These are phyloP conservation scores for Netelia inedita DNA, from an alignment of 2,888 invertebrate species.

Conservation along the genomic window DNA sequence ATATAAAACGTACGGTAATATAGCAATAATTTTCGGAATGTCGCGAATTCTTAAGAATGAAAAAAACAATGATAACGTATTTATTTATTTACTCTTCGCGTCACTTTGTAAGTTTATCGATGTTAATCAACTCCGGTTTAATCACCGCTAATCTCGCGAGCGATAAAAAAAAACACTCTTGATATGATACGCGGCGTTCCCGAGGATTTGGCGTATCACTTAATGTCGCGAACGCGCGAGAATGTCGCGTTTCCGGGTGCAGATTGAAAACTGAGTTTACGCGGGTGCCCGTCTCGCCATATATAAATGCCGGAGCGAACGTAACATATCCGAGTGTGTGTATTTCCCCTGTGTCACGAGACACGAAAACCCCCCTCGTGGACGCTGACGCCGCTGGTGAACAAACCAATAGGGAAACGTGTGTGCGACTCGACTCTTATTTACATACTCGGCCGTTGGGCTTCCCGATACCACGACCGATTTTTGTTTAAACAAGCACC, in stretches of 20 bases:
- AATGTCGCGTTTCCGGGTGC: slow-evolving; percentile 65
- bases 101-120: neutral
- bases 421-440: slow-evolving; percentile 44
- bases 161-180: slow-evolving; percentile 14
- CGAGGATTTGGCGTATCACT: slow-evolving; percentile 30
- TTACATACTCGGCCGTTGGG: slow-evolving; percentile 58
- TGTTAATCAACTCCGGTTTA: neutral
- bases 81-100: neutral
- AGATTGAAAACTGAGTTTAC: slow-evolving; percentile 76
- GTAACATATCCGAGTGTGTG: slow-evolving; percentile 8
- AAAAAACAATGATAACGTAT: neutral
- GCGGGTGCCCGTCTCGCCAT: slow-evolving; percentile 73
- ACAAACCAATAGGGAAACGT: slow-evolving; percentile 68
- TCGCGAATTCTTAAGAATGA: neutral
- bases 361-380: slow-evolving; percentile 66
- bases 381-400: slow-evolving; percentile 70
- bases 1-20: neutral
- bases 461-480: slow-evolving; percentile 48
- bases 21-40: slow-evolving; percentile 29
- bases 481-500: slow-evolving; percentile 34
- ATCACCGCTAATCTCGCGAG: slow-evolving; percentile 7
- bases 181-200: neutral
- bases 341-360: slow-evolving; percentile 71
- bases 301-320: slow-evolving; percentile 78
- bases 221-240: slow-evolving; percentile 7